These are phyloP conservation scores for Gymnoscopelus microlampas DNA, from an alignment of 2,797 vertebrate species.

Conservation along the genomic window DNA sequence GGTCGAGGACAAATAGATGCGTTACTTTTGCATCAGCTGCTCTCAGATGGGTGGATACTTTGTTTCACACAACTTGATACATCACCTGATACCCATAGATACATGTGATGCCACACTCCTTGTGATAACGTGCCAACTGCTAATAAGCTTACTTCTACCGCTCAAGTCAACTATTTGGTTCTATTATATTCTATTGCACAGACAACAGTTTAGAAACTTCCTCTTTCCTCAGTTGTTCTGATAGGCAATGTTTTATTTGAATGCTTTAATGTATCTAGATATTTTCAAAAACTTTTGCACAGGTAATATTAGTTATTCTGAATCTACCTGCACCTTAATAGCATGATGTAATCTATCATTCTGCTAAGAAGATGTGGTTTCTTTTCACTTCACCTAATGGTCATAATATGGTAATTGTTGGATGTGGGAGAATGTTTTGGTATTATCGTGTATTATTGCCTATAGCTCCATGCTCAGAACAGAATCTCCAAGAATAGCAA, in stretches of 20 bases:
- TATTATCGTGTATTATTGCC: neutral
- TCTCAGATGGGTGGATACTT: neutral
- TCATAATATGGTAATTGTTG: neutral
- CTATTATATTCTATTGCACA: too few relatives aligned
- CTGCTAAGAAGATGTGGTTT: neutral
- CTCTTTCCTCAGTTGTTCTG: neutral
- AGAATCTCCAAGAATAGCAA: constrained; percentile 45
- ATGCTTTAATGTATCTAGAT: neutral
- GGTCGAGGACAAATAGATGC: constrained; percentile 16
- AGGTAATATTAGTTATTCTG: neutral
- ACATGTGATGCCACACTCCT: neutral
- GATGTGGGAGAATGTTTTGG: neutral
- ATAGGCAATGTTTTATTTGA: neutral
- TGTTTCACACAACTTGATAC: too few relatives aligned
- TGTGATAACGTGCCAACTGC: neutral
- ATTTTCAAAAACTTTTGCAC: constrained; percentile 13
- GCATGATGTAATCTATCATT: neutral
- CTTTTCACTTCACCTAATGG: neutral
- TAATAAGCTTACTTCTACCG: too few relatives aligned
- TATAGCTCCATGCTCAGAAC: constrained; percentile 40
- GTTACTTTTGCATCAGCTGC: constrained; percentile 7
- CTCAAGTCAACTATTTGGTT: too few relatives aligned
- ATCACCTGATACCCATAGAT: too few relatives aligned
- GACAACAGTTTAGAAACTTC: too few relatives aligned
- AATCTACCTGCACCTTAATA: constrained; percentile 1